Percentiles rank a stretch among this genome's conserved stretches.
These are phyloP conservation scores for Tetragnatha versicolor DNA, from an alignment of 1,140 invertebrate species.

Conservation along the genomic window DNA sequence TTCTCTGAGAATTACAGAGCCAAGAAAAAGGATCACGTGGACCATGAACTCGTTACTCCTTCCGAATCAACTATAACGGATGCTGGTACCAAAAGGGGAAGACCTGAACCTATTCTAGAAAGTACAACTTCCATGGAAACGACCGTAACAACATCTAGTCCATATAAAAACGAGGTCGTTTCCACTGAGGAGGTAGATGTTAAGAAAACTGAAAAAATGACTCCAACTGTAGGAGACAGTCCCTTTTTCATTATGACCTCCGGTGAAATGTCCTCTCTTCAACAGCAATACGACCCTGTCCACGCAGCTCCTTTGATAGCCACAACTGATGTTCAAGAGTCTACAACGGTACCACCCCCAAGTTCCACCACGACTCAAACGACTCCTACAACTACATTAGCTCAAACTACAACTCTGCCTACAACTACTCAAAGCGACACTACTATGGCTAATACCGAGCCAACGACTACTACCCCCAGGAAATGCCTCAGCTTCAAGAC, in stretches of 20 bases:
- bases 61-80: neutral
- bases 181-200: neutral
- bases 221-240: constrained; percentile 9
- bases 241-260: constrained; percentile 47
- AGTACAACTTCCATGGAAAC: neutral
- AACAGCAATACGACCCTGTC: constrained; percentile 42
- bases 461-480: constrained; percentile 9
- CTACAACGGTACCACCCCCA: neutral
- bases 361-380: neutral
- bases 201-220: neutral
- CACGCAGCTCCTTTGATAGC: constrained; percentile 12
- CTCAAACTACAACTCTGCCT: neutral
- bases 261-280: constrained; percentile 39
- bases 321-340: neutral
- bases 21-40: constrained; percentile 6
- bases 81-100: neutral
- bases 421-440: neutral
- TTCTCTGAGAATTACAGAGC: neutral
- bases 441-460: neutral
- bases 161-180: neutral
- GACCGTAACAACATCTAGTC: neutral
- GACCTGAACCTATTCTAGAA: constrained; percentile 8
- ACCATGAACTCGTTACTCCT: constrained; percentile 39
- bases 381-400: neutral
- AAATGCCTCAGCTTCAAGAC: constrained; percentile 41